Evolutionary conservation across 2,888 invertebrate genomes (phyloP), one percentile per base, ranked within the genome.

Genomic region (Brenthis daphne): DNA sequence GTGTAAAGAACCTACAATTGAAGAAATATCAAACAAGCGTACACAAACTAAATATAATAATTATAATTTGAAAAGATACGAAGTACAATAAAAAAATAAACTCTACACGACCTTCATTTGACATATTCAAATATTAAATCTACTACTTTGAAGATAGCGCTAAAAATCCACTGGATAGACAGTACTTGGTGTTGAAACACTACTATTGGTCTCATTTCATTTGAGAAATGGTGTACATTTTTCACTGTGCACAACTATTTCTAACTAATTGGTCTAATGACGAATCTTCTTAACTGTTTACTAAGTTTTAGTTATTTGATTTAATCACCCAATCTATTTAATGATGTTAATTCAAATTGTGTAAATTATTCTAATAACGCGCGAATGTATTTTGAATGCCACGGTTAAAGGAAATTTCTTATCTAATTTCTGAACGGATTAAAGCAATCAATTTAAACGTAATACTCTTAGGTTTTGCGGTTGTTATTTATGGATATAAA

Each of bases 181-280:
- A 14, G 16, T 24, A 37, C 55, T 20, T 56, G 65, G 74, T 77
- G 78, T 77, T 77, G 80, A 78, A 77, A 77, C 72, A 70, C 61
- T 71, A 74, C 73, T 75, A 77, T 74, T 80, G 85, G 83, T 86
- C 87, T 87, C 76, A 79, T 86, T 86, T 80, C 65, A 66, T 74
- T 73, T 87, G 85, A 87, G 76, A 82, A 80, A 86, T 85, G 77
- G 77, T 72, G 74, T 74, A 77, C 80, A 86, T 87, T 83, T 84
- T 81, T 87, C 80, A 80, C 74, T 29, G 60, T 48, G 77, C 79
- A 77, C 81, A 77, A 76, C 77, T 67, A 67, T 70, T 68, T 74
- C 71, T 76, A 66, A 77, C 81, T 85, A 84, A 85, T 84, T 85
- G 85, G 84, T 74, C 47, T 60, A 61, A 68, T 68, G 68, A 71